Evolutionary conservation across 2,888 invertebrate species (phyloP).

Genomic region (Ennomos fuscantarius): DNA sequence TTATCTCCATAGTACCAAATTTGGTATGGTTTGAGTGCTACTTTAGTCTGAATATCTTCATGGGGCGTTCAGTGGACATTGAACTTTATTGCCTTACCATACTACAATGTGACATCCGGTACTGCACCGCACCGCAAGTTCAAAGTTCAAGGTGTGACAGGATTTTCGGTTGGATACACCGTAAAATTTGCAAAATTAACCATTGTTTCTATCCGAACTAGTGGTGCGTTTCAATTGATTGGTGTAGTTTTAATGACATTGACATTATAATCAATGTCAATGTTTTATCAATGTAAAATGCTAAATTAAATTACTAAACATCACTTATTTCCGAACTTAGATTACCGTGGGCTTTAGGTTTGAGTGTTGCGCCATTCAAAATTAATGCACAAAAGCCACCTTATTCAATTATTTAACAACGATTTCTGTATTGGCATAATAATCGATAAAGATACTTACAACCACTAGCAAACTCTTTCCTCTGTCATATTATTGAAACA

Average conservation of each 20-base stretch:
- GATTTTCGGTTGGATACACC: slow-evolving; percentile 29
- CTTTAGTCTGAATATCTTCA: too few relatives aligned
- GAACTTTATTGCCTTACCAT: slow-evolving; percentile 19
- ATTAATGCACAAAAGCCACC: too few relatives aligned
- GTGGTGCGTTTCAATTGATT: slow-evolving; percentile 29
- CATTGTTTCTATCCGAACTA: slow-evolving; percentile 36
- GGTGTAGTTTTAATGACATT: slow-evolving; percentile 27
- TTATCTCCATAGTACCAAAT: too few relatives aligned
- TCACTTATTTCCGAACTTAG: too few relatives aligned
- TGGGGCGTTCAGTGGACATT: slow-evolving; percentile 5
- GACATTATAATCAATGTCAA: background rate
- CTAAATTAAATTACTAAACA: background rate
- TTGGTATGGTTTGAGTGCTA: too few relatives aligned
- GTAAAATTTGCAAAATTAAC: slow-evolving; percentile 39
- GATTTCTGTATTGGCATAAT: too few relatives aligned
- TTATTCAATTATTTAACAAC: too few relatives aligned
- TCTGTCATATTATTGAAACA: slow-evolving; percentile 22
- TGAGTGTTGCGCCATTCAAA: too few relatives aligned
- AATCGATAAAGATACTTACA: background rate
- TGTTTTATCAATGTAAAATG: background rate
- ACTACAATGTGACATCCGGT: slow-evolving; percentile 26
- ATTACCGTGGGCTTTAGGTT: too few relatives aligned
- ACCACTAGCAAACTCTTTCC: slow-evolving; percentile 14
- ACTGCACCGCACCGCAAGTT: slow-evolving; percentile 26
- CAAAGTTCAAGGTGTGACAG: slow-evolving; percentile 31